These are phyloP conservation scores for Orchestia grillus DNA, from an alignment of 1,140 invertebrate genomes.

Conservation along the genomic window DNA sequence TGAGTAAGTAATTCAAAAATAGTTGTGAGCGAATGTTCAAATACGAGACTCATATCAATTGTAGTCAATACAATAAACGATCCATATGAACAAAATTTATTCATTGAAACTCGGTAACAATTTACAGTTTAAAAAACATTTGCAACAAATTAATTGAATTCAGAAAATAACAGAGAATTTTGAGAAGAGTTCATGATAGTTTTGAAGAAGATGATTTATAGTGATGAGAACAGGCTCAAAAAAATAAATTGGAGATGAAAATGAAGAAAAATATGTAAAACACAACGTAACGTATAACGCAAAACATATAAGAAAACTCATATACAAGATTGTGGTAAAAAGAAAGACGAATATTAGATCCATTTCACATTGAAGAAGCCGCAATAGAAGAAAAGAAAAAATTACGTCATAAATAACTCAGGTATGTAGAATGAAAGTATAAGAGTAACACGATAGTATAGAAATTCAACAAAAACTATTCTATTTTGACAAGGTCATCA, in stretches of 20 bases:
- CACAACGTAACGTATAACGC: not conserved
- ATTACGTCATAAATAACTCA: not conserved
- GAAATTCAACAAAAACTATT: not conserved
- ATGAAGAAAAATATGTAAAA: not conserved
- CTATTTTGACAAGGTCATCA: not conserved
- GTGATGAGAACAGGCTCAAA: not conserved
- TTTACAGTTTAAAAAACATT: not conserved
- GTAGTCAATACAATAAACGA: no score
- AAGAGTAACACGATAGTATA: not conserved
- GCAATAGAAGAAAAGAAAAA: not conserved
- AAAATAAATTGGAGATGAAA: not conserved
- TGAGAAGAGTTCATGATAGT: not conserved
- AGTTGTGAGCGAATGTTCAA: no score
- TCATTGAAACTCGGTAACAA: not conserved
- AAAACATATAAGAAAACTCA: not conserved
- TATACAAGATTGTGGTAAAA: not conserved
- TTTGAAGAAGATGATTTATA: not conserved
- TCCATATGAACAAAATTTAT: not conserved
- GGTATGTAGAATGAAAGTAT: not conserved
- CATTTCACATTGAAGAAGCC: slow-evolving; percentile 39
- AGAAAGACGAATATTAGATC: slow-evolving; percentile 56
- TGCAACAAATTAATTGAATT: not conserved
- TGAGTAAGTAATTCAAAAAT: no score
- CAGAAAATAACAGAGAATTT: not conserved
- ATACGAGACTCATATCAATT: no score